Conservation (phyloP, 2,888 invertebrate genomes). For the Perizoma affinitatum region DNA sequence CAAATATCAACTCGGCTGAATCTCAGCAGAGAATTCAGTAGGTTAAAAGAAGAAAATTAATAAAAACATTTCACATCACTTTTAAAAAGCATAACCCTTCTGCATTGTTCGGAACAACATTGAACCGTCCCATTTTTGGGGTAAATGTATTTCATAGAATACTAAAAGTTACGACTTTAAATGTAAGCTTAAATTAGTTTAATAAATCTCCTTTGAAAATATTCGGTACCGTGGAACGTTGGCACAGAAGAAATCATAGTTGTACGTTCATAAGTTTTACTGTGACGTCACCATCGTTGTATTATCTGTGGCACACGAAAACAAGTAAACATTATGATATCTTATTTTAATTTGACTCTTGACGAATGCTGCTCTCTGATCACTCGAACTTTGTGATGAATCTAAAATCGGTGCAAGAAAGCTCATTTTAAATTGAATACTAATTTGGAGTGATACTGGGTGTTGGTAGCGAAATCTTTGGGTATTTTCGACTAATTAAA, state of each 20-base stretch:
- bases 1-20: too few species aligned
- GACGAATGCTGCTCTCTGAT: too few species aligned
- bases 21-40: too few species aligned
- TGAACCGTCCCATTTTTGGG: slow-evolving; percentile 16
- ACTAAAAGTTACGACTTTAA: slow-evolving; percentile 40
- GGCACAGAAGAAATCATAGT: slow-evolving; percentile 14
- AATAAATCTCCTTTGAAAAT: slow-evolving; percentile 51
- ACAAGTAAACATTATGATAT: too few species aligned
- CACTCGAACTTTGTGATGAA: neutral
- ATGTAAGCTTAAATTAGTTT: slow-evolving; percentile 45
- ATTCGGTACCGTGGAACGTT: slow-evolving; percentile 44
- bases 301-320: too few species aligned
- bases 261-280: too few species aligned
- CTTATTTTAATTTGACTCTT: too few species aligned
- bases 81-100: slow-evolving; percentile 5
- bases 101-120: slow-evolving; percentile 15
- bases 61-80: neutral
- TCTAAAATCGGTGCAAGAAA: neutral
- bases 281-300: too few species aligned
- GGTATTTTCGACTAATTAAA: slow-evolving; percentile 60
- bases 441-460: neutral
- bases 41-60: neutral
- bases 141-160: slow-evolving; percentile 31
- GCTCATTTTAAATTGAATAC: neutral
- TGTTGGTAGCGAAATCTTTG: slow-evolving; percentile 55